A percentile compares a stretch with the other conserved stretches of the same genome.
phyloP scores from a whole-genome alignment of 2,888 invertebrate genomes.

The Ectropis crepuscularia region DNA sequence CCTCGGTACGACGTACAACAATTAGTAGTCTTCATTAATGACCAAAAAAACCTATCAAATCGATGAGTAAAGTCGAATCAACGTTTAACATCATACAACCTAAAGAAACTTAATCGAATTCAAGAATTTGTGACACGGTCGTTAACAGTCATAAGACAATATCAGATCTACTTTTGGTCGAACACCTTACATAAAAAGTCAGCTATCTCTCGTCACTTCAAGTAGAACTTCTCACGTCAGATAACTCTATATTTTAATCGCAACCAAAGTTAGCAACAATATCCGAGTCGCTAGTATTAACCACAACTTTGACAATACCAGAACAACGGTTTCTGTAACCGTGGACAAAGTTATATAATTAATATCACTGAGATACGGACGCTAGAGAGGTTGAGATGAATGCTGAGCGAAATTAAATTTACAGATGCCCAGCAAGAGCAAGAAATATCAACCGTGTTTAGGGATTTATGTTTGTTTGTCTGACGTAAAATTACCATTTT shows the following conservation, averaged over 20 bases:
- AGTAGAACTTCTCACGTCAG: slow-evolving; percentile 31
- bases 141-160: no score
- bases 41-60: no score
- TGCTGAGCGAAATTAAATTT: slow-evolving; percentile 15
- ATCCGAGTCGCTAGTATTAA: slow-evolving; percentile 45
- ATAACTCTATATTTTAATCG: slow-evolving; percentile 51
- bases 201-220: slow-evolving; percentile 1
- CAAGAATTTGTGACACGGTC: no score
- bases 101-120: no score
- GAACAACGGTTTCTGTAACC: slow-evolving; percentile 47
- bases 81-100: no score
- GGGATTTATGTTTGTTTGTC: not conserved
- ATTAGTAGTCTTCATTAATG: no score
- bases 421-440: not conserved
- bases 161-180: no score
- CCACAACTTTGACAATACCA: slow-evolving; percentile 54
- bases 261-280: slow-evolving; percentile 43
- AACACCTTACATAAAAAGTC: slow-evolving; percentile 2
- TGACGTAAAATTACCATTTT: no score
- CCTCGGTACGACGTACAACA: no score
- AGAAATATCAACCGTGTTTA: not conserved
- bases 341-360: slow-evolving; percentile 52
- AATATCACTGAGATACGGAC: slow-evolving; percentile 48
- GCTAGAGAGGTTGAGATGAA: slow-evolving; percentile 34
- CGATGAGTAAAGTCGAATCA: no score